These are phyloP conservation scores for Picus viridis DNA, from an alignment of 2,797 vertebrate species.

Conservation along the genomic window DNA sequence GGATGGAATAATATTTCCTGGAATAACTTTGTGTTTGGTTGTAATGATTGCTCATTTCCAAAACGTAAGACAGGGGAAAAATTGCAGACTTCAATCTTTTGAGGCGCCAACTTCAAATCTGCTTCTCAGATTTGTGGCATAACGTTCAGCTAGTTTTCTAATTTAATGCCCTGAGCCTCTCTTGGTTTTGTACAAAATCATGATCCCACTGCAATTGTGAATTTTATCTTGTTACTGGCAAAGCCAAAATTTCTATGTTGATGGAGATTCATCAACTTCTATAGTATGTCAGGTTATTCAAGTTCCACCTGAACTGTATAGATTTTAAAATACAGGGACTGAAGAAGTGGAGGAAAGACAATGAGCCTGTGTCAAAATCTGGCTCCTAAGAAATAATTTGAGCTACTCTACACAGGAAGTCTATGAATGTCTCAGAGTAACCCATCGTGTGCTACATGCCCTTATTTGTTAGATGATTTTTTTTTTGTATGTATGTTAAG, in stretches of 20 bases:
- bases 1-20: conserved; percentile 57
- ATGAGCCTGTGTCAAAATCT: not conserved
- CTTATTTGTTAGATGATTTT: not conserved
- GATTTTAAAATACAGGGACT: not conserved
- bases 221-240: not conserved
- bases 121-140: not conserved
- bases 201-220: not conserved
- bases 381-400: not conserved
- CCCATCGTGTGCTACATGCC: not conserved
- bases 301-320: not conserved
- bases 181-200: not conserved
- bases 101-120: not conserved
- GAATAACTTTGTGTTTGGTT: conserved; percentile 49
- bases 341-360: not conserved
- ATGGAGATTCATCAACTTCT: not conserved
- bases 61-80: conserved; percentile 25
- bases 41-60: conserved; percentile 44
- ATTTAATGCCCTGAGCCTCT: not conserved
- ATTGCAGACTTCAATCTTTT: not conserved
- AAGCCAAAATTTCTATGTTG: not conserved
- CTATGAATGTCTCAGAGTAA: not conserved
- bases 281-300: not conserved
- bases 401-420: not conserved
- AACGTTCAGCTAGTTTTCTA: not conserved
- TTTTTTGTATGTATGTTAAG: fast-evolving